Evolutionary conservation across 2,797 vertebrate species (phyloP).

Genomic region (Ctenochaetus hawaiiensis): DNA sequence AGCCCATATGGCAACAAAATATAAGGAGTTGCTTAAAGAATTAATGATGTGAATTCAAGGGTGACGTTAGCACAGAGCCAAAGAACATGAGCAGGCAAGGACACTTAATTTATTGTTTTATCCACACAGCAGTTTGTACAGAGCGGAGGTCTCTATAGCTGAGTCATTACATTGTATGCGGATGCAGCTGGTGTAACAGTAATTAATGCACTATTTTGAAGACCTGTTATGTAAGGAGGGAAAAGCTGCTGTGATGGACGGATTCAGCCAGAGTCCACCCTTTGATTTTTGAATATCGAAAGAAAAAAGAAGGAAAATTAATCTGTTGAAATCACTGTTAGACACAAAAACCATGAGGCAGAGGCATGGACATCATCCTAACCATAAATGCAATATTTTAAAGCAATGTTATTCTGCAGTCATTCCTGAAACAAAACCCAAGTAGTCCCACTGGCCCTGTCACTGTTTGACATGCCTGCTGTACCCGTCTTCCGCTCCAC

Average conservation of each 20-base stretch:
- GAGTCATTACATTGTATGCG: slow-evolving; percentile 69
- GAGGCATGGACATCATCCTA: slow-evolving; percentile 61
- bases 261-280: slow-evolving; percentile 40
- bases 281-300: slow-evolving; percentile 48
- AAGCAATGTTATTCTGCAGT: slow-evolving; percentile 63
- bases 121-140: slow-evolving; percentile 41
- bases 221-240: slow-evolving; percentile 51
- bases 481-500: slow-evolving; percentile 79
- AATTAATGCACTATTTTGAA: slow-evolving; percentile 69
- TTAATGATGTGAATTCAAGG: slow-evolving; percentile 52
- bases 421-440: slow-evolving; percentile 71
- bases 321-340: slow-evolving; percentile 43
- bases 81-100: slow-evolving; percentile 20
- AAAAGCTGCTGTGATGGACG: slow-evolving; percentile 43
- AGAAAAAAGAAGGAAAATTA: background rate
- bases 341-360: slow-evolving; percentile 21
- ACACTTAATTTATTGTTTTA: slow-evolving; percentile 51
- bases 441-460: slow-evolving; percentile 75
- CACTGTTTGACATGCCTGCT: slow-evolving; percentile 80
- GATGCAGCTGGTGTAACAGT: slow-evolving; percentile 70
- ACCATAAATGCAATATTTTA: slow-evolving; percentile 54
- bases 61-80: slow-evolving; percentile 10
- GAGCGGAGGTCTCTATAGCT: slow-evolving; percentile 51
- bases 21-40: slow-evolving; percentile 36
- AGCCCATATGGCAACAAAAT: slow-evolving; percentile 51